Evolutionary conservation across 2,113 vertebrate genomes (phyloP), one percentile per base, ranked within the genome.

Genomic region (Malurus alboscapulatus): DNA sequence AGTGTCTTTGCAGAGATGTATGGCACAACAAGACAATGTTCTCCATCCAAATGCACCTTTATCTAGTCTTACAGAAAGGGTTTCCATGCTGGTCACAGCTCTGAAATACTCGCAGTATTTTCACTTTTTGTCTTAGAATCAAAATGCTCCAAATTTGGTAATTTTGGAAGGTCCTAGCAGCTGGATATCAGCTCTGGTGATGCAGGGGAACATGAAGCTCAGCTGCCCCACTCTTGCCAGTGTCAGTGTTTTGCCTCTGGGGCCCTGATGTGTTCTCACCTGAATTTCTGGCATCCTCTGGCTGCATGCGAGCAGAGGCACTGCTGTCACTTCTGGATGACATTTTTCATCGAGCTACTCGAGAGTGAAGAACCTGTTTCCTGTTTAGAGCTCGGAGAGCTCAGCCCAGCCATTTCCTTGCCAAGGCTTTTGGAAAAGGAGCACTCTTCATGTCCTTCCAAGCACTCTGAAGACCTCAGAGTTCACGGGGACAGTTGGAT

Each of bases 321-420:
- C 42, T 42, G 10, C 51, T 86, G 65, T 38, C 77, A 57, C 14
- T 84, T 38, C 30, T 17, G n/a, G 24, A 69, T 50, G 50, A 17
- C 22, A 51, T 91, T 95, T 96, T 73, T 81, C 80, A 81, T 24
- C 27, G 55, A 95, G 30, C 67, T 88, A 95, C 92, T 96, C 92
- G 83, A 94, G 71, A 93, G 29, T 87, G 81, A 96, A 94, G 91
- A 91, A 76, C 84, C 17, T 44, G 34, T 92, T 96, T 96, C 92
- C 92, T 93, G 81, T 95, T 93, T 82, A 65, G 58, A 84, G 66
- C 69, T 88, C 40, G 32, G 76, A 67, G 53, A 78, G 65, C 66
- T 87, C 84, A 87, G 58, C 76, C 40, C 84, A 92, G 84, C 26
- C 58, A 22, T 89, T 92, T 87, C 74, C 81, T 84, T 87, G 62